Conservation (phyloP, 2,797 vertebrate species). For the Rhynchotus rufescens region DNA sequence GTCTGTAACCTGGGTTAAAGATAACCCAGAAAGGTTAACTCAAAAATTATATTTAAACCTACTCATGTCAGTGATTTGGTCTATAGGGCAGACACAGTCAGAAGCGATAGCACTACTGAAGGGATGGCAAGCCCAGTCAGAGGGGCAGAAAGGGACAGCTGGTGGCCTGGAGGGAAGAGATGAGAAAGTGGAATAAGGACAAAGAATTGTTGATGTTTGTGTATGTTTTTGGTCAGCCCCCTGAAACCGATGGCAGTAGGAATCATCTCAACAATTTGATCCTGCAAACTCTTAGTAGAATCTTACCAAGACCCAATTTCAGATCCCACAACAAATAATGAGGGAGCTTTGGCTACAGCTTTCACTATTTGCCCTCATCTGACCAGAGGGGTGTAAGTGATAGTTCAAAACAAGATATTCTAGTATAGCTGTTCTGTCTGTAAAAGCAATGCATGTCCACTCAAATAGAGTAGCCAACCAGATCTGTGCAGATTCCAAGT, state of each 20-base stretch:
- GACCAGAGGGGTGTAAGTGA: slow-evolving; percentile 38
- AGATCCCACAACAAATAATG: neutral
- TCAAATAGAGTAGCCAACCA: slow-evolving; percentile 38
- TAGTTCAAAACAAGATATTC: slow-evolving; percentile 44
- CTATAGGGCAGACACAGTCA: neutral
- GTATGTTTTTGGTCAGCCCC: neutral
- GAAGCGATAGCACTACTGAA: neutral
- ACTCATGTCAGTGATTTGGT: neutral
- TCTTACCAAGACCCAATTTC: neutral
- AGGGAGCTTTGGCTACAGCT: slow-evolving; percentile 3
- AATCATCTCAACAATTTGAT: neutral
- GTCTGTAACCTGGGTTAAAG: slow-evolving; percentile 1
- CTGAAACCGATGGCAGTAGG: neutral
- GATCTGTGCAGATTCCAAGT: slow-evolving; percentile 54
- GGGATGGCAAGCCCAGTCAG: neutral
- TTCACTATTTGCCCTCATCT: slow-evolving; percentile 30
- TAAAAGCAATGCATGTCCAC: slow-evolving; percentile 49
- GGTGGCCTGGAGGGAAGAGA: neutral
- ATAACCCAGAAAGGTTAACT: slow-evolving; percentile 50
- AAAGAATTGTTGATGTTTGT: neutral
- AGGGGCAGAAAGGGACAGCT: neutral
- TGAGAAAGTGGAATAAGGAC: neutral
- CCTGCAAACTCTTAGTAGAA: neutral
- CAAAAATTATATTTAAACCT: neutral
- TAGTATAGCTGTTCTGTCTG: slow-evolving; percentile 38